Evolutionary conservation across 2,797 vertebrate genomes (phyloP).

Genomic region (Calcarius lapponicus): DNA sequence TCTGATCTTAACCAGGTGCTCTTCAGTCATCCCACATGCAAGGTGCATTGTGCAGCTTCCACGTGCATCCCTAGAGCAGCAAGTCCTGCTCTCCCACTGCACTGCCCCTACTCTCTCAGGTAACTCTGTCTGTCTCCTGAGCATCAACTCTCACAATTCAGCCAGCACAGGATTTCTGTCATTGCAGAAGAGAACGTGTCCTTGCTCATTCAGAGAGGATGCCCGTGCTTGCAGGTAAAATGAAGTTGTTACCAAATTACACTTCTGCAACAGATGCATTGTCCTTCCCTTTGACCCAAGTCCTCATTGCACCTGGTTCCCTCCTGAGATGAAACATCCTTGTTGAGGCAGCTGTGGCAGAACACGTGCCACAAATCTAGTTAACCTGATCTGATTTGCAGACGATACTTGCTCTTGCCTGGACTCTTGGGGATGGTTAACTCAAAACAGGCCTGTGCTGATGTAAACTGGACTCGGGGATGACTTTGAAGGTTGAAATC

Average conservation of each 20-base stretch:
- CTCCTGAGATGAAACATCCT: neutral
- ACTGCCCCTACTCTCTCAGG: neutral
- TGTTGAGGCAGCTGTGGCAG: too few species aligned
- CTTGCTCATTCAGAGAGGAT: neutral
- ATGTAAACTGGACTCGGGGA: neutral
- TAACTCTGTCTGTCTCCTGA: neutral
- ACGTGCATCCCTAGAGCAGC: neutral
- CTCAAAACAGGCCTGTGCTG: neutral
- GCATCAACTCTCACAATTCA: neutral
- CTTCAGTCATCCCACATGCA: neutral
- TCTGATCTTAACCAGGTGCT: constrained; percentile 45
- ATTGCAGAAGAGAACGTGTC: neutral
- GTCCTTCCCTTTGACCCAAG: neutral
- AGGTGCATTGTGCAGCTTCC: neutral
- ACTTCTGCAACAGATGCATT: neutral
- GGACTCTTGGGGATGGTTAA: too few species aligned
- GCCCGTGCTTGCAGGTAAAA: neutral
- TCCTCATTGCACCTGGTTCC: neutral
- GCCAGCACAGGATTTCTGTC: neutral
- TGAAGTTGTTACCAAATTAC: neutral
- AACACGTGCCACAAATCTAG: too few species aligned
- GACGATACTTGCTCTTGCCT: too few species aligned
- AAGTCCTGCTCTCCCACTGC: neutral
- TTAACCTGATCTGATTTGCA: too few species aligned
- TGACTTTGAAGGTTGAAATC: neutral